Evolutionary conservation across 2,113 vertebrate species (phyloP).

Genomic region (Scomber colias): DNA sequence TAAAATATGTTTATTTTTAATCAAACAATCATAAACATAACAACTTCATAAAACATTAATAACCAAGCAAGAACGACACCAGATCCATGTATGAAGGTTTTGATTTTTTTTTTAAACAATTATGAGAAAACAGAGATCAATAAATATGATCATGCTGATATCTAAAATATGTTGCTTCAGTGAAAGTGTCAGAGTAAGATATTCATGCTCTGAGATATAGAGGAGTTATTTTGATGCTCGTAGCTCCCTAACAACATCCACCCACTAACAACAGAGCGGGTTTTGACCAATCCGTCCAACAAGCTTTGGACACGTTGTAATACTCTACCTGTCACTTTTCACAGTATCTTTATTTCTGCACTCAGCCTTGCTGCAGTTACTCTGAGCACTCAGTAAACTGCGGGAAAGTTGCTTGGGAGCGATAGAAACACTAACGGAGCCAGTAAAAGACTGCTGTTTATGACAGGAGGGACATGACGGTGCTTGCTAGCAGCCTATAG

Average conservation of each 20-base stretch:
- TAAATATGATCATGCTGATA: background rate
- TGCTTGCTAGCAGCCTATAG: conserved; percentile 55
- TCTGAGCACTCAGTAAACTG: conserved; percentile 51
- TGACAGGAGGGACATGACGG: conserved; percentile 62
- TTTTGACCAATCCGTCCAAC: conserved; percentile 45
- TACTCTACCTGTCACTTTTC: conserved; percentile 59
- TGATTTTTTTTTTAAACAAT: too few relatives aligned
- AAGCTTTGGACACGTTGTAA: conserved; percentile 55
- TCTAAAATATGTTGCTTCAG: background rate
- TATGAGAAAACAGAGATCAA: background rate
- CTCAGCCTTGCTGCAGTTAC: conserved; percentile 21
- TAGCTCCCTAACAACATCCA: conserved; percentile 18
- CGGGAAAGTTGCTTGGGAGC: conserved; percentile 71
- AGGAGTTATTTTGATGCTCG: conserved; percentile 37
- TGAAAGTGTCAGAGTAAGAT: background rate
- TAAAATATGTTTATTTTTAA: background rate
- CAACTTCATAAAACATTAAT: background rate
- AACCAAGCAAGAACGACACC: background rate
- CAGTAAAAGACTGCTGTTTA: conserved; percentile 71
- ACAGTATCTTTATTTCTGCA: conserved; percentile 63
- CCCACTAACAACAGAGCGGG: conserved; percentile 24
- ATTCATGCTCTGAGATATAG: background rate
- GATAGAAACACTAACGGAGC: conserved; percentile 64
- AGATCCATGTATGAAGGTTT: background rate
- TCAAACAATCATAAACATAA: background rate